Conservation (phyloP, 1,140 invertebrate species). For the Dendrolimus punctatus region DNA sequence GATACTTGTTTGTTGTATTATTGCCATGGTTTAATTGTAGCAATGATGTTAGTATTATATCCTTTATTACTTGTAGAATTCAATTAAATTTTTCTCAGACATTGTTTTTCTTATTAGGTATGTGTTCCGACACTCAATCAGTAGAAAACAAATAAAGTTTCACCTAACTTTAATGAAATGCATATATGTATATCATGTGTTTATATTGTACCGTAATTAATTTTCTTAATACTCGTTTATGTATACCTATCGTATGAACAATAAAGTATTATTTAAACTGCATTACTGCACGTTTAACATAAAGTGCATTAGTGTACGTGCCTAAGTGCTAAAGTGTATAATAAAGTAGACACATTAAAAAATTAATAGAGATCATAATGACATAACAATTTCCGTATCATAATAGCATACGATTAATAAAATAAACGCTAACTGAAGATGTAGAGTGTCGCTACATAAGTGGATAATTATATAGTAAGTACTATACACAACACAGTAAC, state of each 20-base stretch:
- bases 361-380: background rate
- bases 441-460: background rate
- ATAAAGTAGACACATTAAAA: background rate
- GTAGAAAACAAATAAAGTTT: too few relatives aligned
- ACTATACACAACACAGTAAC: slow-evolving; percentile 26
- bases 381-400: background rate
- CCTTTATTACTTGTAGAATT: background rate
- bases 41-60: slow-evolving; percentile 5
- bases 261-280: too few relatives aligned
- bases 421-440: background rate
- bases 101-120: too few relatives aligned
- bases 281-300: too few relatives aligned
- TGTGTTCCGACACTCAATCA: too few relatives aligned
- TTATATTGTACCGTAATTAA: too few relatives aligned
- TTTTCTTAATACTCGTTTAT: too few relatives aligned
- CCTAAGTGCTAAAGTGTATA: too few relatives aligned
- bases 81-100: background rate
- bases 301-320: too few relatives aligned
- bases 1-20: slow-evolving; percentile 34
- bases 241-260: too few relatives aligned
- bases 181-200: too few relatives aligned
- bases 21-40: slow-evolving; percentile 51
- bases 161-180: too few relatives aligned
- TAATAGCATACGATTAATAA: background rate
- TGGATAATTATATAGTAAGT: slow-evolving; percentile 16